A percentile compares a stretch with the other conserved stretches of the same genome.
Conservation (phyloP, 2,113 vertebrate genomes). For the Neodon shergylaensis region DNA sequence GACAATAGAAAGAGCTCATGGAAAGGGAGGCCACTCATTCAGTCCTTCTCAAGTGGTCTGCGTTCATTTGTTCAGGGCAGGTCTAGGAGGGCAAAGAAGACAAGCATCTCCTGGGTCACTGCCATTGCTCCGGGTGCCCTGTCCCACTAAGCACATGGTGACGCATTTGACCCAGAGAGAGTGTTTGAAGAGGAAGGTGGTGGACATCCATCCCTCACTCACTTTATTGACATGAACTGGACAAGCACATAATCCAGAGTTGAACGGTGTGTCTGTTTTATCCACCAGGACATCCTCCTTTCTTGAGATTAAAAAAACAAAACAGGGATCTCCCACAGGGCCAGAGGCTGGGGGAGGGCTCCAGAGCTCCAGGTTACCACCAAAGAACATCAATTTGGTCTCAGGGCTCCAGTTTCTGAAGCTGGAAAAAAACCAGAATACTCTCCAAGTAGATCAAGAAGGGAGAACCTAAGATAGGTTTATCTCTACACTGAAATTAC, state of each 20-base stretch:
- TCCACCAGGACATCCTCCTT: neutral
- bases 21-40: neutral
- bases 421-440: conserved; percentile 77
- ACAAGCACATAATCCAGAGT: neutral
- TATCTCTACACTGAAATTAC: conserved; percentile 78
- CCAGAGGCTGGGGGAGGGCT: too few relatives aligned
- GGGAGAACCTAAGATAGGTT: conserved; percentile 78
- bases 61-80: neutral
- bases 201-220: neutral
- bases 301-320: neutral
- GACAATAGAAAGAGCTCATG: neutral
- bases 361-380: conserved; percentile 71
- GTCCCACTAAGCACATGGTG: neutral
- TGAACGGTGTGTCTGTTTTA: neutral
- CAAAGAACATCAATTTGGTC: conserved; percentile 80
- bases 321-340: too few relatives aligned
- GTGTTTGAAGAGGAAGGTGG: neutral
- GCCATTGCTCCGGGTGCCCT: neutral
- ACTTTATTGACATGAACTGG: neutral
- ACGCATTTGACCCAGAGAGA: neutral
- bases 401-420: conserved; percentile 80
- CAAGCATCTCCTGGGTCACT: neutral
- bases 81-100: neutral
- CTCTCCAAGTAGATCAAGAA: conserved; percentile 79
- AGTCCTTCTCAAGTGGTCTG: neutral